A percentile compares a stretch with the other conserved stretches of the same genome.
phyloP scores from a whole-genome alignment of 2,888 invertebrate genomes.

The Herminia tarsipennalis region DNA sequence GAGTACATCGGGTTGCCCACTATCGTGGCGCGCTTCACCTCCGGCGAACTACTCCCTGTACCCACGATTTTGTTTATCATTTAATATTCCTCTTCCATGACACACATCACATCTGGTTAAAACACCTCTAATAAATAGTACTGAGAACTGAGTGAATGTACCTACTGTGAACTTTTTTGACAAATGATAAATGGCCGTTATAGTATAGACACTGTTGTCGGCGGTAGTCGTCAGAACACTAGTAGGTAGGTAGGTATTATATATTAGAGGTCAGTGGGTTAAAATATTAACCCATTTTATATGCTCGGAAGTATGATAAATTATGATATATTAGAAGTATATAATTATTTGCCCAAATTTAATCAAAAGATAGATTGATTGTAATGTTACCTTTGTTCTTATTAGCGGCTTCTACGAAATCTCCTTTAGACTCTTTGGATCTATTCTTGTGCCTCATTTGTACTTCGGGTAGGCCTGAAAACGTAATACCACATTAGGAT shows the following conservation, averaged over 20 bases:
- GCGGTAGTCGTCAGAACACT: too few species aligned
- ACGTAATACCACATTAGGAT: too few species aligned
- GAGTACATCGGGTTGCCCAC: conserved; percentile 96
- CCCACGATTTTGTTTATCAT: not conserved
- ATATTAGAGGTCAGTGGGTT: too few species aligned
- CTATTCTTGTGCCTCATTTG: conserved; percentile 80
- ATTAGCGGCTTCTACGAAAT: conserved; percentile 86
- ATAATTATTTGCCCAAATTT: not conserved
- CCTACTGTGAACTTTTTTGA: too few species aligned
- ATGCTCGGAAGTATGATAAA: too few species aligned
- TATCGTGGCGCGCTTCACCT: conserved; percentile 93
- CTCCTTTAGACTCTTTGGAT: conserved; percentile 77
- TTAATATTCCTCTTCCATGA: not conserved
- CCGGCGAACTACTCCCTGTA: conserved; percentile 79
- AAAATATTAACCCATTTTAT: too few species aligned
- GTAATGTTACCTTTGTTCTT: conserved; percentile 73
- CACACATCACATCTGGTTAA: not conserved
- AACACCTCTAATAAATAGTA: not conserved
- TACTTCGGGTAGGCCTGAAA: conserved; percentile 78
- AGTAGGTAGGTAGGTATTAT: too few species aligned
- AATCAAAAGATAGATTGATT: not conserved
- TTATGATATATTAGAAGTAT: too few species aligned
- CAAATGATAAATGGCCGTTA: too few species aligned
- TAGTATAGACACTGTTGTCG: not conserved
- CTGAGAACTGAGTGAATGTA: too few species aligned